Evolutionary conservation across 2,113 vertebrate species (phyloP).

Genomic region (Columba livia): DNA sequence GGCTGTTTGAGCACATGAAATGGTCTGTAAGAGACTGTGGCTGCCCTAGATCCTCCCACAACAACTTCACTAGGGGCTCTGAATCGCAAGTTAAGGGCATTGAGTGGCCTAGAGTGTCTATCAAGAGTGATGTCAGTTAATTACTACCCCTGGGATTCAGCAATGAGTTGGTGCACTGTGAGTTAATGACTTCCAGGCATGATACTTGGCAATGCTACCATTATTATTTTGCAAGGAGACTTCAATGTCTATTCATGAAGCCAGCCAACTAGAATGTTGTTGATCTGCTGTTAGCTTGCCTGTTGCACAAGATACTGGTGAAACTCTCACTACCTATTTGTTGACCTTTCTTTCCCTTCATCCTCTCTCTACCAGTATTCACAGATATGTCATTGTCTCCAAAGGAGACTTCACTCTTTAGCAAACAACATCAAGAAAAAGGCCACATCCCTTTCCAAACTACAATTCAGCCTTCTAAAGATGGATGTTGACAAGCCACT

Average conservation of each 20-base stretch:
- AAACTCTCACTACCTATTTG: slow-evolving; percentile 45
- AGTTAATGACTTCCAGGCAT: slow-evolving; percentile 63
- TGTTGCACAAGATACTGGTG: slow-evolving; percentile 29
- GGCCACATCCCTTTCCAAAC: slow-evolving; percentile 15
- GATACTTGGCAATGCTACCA: slow-evolving; percentile 37
- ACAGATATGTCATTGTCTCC: slow-evolving; percentile 31
- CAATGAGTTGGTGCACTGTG: slow-evolving; percentile 15
- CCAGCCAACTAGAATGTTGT: neutral
- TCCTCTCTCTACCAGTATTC: neutral
- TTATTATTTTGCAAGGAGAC: slow-evolving; percentile 31
- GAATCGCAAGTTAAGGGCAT: neutral
- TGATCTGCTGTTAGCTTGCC: neutral
- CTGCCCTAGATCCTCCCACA: neutral
- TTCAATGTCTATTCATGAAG: neutral
- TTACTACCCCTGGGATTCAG: neutral
- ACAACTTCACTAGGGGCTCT: neutral
- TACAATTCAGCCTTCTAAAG: slow-evolving; percentile 21
- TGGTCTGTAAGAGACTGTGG: neutral
- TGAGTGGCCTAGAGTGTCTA: neutral
- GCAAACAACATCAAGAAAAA: slow-evolving; percentile 10
- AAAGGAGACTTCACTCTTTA: neutral
- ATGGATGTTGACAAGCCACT: slow-evolving; percentile 21
- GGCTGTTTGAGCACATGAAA: neutral
- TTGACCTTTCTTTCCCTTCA: slow-evolving; percentile 13
- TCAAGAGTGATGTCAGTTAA: slow-evolving; percentile 52